Conservation (phyloP, 2,888 invertebrate species). For the Cybosia mesomella region DNA sequence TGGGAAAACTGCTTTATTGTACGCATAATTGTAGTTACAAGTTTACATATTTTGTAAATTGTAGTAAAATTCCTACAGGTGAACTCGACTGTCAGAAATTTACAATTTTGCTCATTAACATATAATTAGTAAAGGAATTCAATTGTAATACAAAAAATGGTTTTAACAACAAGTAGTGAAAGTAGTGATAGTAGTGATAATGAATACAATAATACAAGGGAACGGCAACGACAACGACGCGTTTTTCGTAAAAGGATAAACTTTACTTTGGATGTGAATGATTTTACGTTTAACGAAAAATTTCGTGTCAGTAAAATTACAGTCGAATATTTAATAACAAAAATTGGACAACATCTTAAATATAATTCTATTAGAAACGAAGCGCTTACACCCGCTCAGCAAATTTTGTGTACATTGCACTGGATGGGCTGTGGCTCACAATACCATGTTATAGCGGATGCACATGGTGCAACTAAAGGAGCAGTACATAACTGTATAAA, state of each 20-base stretch:
- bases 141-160: slow-evolving; percentile 7
- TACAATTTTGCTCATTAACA: too few relatives aligned
- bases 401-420: too few relatives aligned
- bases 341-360: slow-evolving; percentile 3
- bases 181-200: slow-evolving; percentile 6
- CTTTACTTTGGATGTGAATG: neutral
- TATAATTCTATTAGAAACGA: neutral
- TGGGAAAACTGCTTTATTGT: too few relatives aligned
- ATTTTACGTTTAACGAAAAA: too few relatives aligned
- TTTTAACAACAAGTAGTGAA: slow-evolving; percentile 6
- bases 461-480: slow-evolving; percentile 1
- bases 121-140: too few relatives aligned
- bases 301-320: slow-evolving; percentile 7
- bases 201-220: slow-evolving; percentile 2
- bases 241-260: slow-evolving; percentile 9
- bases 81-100: too few relatives aligned
- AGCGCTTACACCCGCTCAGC: slow-evolving; percentile 2
- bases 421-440: neutral
- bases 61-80: too few relatives aligned
- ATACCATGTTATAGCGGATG: neutral
- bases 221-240: slow-evolving; percentile 3
- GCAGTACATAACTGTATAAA: neutral
- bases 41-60: too few relatives aligned
- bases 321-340: slow-evolving; percentile 1
- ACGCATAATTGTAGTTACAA: too few relatives aligned